Percentiles rank a stretch among this genome's conserved stretches.
phyloP scores from a whole-genome alignment of 2,888 invertebrate species.

The Tetragonisca angustula region DNA sequence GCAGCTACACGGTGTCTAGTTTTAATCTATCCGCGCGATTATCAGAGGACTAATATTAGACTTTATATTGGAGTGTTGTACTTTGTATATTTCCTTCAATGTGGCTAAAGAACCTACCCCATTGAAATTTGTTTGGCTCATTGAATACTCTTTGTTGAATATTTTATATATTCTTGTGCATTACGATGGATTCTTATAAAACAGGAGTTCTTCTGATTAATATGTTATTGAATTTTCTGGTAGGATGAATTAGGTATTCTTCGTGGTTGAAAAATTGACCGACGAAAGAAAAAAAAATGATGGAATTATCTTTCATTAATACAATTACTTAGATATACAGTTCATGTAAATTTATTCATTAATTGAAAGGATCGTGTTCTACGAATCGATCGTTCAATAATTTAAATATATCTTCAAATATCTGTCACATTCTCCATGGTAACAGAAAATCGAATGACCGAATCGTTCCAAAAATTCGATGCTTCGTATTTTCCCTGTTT shows the following conservation, averaged over 20 bases:
- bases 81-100: neutral
- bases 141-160: neutral
- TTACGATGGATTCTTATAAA: neutral
- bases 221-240: no score
- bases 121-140: neutral
- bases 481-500: no score
- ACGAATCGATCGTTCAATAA: neutral
- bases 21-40: neutral
- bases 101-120: no score
- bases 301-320: neutral
- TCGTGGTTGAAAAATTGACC: neutral
- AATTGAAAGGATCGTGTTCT: neutral
- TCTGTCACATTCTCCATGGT: no score
- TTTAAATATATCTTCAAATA: neutral
- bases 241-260: neutral
- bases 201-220: no score
- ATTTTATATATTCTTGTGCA: neutral
- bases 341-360: neutral
- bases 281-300: neutral
- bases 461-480: no score
- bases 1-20: conserved; percentile 25
- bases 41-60: neutral
- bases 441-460: no score
- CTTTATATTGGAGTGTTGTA: neutral
- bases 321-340: neutral